phyloP scores from a whole-genome alignment of 2,888 invertebrate genomes.

The Pristionchus exspectatus region DNA sequence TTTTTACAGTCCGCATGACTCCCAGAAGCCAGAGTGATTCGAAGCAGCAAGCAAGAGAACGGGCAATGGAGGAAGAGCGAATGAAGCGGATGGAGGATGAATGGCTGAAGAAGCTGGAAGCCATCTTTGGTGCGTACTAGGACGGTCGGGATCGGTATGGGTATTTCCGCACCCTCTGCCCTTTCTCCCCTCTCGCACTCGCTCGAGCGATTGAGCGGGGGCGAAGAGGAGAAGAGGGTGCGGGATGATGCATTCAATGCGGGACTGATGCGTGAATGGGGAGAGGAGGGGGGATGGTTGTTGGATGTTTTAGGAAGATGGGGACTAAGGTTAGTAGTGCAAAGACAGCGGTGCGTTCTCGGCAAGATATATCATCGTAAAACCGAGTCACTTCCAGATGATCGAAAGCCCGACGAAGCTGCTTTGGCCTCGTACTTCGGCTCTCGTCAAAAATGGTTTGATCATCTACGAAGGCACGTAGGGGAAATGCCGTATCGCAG shows the following conservation, averaged over 20 bases:
- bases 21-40: background rate
- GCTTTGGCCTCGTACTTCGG: conserved; percentile 30
- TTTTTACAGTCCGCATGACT: conserved; percentile 45
- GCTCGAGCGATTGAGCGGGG: too few species aligned
- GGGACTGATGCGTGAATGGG: too few species aligned
- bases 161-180: background rate
- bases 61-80: background rate
- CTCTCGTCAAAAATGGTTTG: conserved; percentile 38
- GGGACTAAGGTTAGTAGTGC: too few species aligned
- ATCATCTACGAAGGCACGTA: conserved; percentile 39
- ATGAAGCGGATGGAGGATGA: conserved; percentile 14
- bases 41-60: conserved; percentile 28
- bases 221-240: too few species aligned
- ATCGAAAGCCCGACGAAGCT: background rate
- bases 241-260: too few species aligned
- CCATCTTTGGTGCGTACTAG: conserved; percentile 12
- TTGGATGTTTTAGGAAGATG: too few species aligned
- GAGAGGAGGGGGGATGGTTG: too few species aligned
- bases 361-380: too few species aligned
- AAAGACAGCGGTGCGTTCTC: too few species aligned
- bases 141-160: too few species aligned
- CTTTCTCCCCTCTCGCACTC: background rate
- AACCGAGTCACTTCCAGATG: conserved; percentile 14
- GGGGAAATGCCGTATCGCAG: conserved; percentile 46
- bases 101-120: conserved; percentile 40